Evolutionary conservation across 2,797 vertebrate species (phyloP).

Genomic region (Betta splendens): DNA sequence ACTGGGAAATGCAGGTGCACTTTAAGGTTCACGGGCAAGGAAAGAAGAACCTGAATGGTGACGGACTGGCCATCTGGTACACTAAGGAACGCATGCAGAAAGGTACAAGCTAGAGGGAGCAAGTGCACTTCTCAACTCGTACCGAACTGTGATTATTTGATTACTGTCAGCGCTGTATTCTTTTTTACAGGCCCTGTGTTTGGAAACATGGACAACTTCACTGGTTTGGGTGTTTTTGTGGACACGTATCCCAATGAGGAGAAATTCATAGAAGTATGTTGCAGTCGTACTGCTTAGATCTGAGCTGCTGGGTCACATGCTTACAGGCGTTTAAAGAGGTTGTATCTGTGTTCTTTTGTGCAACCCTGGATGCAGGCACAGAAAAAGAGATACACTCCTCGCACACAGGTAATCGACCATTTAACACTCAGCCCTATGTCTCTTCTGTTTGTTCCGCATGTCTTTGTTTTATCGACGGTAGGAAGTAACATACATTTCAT

Average conservation of each 20-base stretch:
- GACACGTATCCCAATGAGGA: slow-evolving; percentile 98
- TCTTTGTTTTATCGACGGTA: too few relatives aligned
- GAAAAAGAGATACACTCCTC: slow-evolving; percentile 95
- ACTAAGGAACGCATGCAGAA: slow-evolving; percentile 93
- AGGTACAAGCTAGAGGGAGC: slow-evolving; percentile 71
- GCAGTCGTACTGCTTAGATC: background rate
- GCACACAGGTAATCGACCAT: slow-evolving; percentile 87
- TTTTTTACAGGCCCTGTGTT: slow-evolving; percentile 90
- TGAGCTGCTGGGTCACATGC: background rate
- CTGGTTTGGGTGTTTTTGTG: slow-evolving; percentile 94
- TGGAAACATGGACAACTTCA: slow-evolving; percentile 95
- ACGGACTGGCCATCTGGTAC: slow-evolving; percentile 95
- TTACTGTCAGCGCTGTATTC: background rate
- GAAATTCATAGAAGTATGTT: slow-evolving; percentile 92
- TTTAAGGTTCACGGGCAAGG: slow-evolving; percentile 95
- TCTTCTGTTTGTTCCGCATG: too few relatives aligned
- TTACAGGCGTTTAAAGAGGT: slow-evolving; percentile 50
- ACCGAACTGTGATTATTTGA: background rate
- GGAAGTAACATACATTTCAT: too few relatives aligned
- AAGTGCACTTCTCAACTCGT: background rate
- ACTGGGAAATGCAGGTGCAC: slow-evolving; percentile 98
- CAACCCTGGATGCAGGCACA: slow-evolving; percentile 86
- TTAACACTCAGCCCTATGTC: slow-evolving; percentile 3
- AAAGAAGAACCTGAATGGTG: slow-evolving; percentile 96
- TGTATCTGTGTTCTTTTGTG: slow-evolving; percentile 68